Evolutionary conservation across 2,113 vertebrate species (phyloP), one percentile per base, ranked within the genome.

Genomic region (Hyla sarda): DNA sequence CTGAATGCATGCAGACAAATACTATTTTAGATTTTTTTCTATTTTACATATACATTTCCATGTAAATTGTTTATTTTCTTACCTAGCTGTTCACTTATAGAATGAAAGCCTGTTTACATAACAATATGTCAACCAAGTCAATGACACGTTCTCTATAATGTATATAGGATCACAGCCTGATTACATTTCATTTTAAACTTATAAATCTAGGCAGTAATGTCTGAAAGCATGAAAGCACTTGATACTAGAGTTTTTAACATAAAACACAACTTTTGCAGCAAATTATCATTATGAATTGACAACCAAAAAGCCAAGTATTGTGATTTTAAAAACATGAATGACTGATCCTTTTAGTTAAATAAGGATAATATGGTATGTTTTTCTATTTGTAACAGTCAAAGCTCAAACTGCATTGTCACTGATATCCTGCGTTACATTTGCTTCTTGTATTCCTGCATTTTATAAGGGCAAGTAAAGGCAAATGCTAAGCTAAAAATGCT

Each of bases 261-360:
- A 80, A 60, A 80, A 80, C 25, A 21, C 54, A 41, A 58, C 14
- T 80, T 80, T 58, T 80, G 77, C 54, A 41, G 77, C 45, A 54
- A 23, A 79, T 56, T 79, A 79, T 52, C 34, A 80, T 80, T 60
- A 60, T 80, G 56, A 48, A 48, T 48, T 41, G 41, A 37, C 52
- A 50, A 52, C n/a, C 54, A 80, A 25, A 78, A 60, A 80, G 45
- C 73, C n/a, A 75, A 80, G 54, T 3, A 60, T 60, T 80, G 21
- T 80, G 32, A 62, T 30, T 8, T 75, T 50, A 47, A 9, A 50
- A 75, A 12, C 13, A 50, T 28, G 45, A 80, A 25, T 80, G 54
- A 41, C 5, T 80, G 19, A 58, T 58, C 3, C 25, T 75, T 50
- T 50, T 75, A 75, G 25, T 30, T 75, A 1, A 75, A 28, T 30